Conservation (phyloP, 2,888 invertebrate genomes). For the Tenthredo scrophulariae region DNA sequence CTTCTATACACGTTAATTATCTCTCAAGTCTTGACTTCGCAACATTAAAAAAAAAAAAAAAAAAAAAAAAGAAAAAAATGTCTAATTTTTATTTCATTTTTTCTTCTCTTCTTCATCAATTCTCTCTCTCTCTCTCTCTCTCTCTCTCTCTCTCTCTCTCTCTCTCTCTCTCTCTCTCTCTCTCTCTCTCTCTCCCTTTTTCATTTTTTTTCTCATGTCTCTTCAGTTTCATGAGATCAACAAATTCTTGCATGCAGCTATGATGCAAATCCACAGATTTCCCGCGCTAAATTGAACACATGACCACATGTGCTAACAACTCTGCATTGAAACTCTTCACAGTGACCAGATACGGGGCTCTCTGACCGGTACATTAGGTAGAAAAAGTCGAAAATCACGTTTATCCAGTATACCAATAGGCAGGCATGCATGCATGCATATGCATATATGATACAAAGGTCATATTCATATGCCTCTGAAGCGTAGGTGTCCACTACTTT, state of each 20-base stretch:
- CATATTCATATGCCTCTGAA: too few species aligned
- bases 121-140: background rate
- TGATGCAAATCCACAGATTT: background rate
- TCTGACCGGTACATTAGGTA: background rate
- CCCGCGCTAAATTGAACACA: conserved; percentile 18
- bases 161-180: background rate
- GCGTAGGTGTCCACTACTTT: conserved; percentile 4
- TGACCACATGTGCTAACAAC: background rate
- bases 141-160: background rate
- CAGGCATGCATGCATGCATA: background rate
- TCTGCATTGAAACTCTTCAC: background rate
- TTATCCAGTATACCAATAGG: conserved; percentile 1
- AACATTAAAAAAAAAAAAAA: too few species aligned
- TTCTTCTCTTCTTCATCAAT: background rate
- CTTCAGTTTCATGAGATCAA: background rate
- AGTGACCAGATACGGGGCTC: background rate
- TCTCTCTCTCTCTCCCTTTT: background rate
- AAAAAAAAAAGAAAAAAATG: too few species aligned
- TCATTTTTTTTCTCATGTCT: background rate
- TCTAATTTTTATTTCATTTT: background rate
- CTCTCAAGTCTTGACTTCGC: background rate
- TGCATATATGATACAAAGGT: background rate
- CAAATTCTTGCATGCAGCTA: background rate
- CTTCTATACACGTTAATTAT: background rate
- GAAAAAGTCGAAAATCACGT: conserved; percentile 16